Percentiles rank a stretch among this genome's conserved stretches.
Conservation (phyloP, 2,113 vertebrate species). For the Odocoileus hemionus region DNA sequence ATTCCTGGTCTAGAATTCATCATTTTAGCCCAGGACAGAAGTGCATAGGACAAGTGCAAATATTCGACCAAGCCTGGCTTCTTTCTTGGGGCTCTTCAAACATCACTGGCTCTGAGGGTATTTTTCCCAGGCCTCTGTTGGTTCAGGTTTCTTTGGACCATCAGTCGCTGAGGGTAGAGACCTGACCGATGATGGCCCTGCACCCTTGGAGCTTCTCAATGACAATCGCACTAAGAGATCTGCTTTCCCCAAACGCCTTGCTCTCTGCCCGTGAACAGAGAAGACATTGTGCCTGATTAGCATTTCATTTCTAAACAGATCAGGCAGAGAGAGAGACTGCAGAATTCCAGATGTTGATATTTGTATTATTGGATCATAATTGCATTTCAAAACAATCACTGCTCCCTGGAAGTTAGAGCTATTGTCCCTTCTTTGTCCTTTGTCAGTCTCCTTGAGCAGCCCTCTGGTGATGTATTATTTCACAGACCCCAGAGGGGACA, state of each 20-base stretch:
- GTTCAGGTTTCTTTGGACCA: not conserved
- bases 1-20: not conserved
- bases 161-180: not conserved
- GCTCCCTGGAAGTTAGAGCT: not conserved
- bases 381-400: conserved; percentile 9
- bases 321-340: not conserved
- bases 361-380: conserved; percentile 39
- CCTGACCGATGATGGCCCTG: not conserved
- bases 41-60: not conserved
- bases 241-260: fast-evolving
- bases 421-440: not conserved
- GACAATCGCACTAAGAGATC: not conserved
- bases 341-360: conserved; percentile 57
- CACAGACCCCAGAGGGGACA: not conserved
- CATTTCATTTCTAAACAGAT: not conserved
- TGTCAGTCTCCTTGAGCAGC: not conserved
- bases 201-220: not conserved
- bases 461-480: conserved; percentile 22
- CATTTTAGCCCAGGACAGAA: not conserved
- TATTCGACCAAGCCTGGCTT: not conserved
- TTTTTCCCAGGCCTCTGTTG: not conserved
- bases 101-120: not conserved
- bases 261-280: fast-evolving
- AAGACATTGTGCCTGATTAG: fast-evolving
- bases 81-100: not conserved